Base-by-base conservation (phyloP, 2,113 vertebrate species). In the Thunnus maccoyii region DNA sequence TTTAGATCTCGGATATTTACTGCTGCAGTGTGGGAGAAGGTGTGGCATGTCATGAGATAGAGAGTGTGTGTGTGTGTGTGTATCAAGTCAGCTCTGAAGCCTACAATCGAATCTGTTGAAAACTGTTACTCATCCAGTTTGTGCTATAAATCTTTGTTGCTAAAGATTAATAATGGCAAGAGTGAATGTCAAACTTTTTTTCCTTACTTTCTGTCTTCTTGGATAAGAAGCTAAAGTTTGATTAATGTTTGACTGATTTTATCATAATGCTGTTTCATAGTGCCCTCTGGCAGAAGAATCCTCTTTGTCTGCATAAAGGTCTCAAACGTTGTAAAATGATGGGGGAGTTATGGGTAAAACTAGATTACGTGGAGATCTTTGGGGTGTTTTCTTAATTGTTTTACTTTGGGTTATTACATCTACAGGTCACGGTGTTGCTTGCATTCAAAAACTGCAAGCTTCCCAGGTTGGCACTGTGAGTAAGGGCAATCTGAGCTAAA, bases 1-100 rank as follows among this genome's bases (percentile, higher is more conserved):
- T 90, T 88, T 84, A 86, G 81, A 91, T 92, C 80, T 87, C 70
- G 64, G 87, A 93, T 92, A 88, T 93, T 91, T 91, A 91, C 86
- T 90, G 85, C 82, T 78, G 86, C 77, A 50, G 66, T 52, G 80
- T 83, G 84, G 69, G 57, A 70, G 55, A 51, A 68, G 71, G 50
- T 76, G 77, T 50, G 76, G 62, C 66, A 14, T 55, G 22, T 32
- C 36, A 41, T 41, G 36, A 41, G 36, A 9, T 9, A 41, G 8
- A 41, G 36, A 9, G 22, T 76, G 72, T 57, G 46, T 60, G 32
- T 61, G 27, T 62, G 77, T 71, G 27, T 85, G 69, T 61, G 74
- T 48, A 46, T 51, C 9, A 25, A 51, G 16, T 78, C 70, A 54
- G 41, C 32, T 41, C 30, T 61, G 46, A 68, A 62, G 27, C 48